Conservation (phyloP, 2,888 invertebrate species). For the Anarsia innoxiella region DNA sequence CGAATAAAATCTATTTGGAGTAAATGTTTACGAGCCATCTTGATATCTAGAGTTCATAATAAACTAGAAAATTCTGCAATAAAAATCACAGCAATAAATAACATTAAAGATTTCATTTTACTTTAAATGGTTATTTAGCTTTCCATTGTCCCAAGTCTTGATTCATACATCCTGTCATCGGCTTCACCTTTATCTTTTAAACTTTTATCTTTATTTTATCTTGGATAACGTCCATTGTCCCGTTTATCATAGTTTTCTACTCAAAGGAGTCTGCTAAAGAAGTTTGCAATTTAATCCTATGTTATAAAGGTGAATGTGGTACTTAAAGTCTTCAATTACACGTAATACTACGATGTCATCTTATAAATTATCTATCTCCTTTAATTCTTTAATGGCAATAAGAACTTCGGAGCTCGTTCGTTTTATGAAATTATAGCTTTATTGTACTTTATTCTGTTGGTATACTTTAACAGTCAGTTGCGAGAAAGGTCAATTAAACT, state of each 20-base stretch:
- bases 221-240: conserved; percentile 26
- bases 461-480: no score
- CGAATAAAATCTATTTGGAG: neutral
- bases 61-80: neutral
- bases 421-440: no score
- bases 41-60: neutral
- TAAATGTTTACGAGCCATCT: neutral
- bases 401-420: no score
- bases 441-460: no score
- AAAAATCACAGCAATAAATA: neutral
- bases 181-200: conserved; percentile 22
- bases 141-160: conserved; percentile 10
- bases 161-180: conserved; percentile 25
- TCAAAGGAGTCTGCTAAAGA: neutral
- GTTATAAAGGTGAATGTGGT: neutral
- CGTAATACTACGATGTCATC: conserved; percentile 30
- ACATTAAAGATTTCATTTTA: neutral
- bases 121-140: conserved; percentile 1
- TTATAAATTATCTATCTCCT: conserved; percentile 35
- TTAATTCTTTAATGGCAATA: no score
- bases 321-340: conserved; percentile 30
- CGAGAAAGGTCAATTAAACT: no score
- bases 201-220: conserved; percentile 7
- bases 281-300: neutral
- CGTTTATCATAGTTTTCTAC: conserved; percentile 27